A percentile compares a stretch with the other conserved stretches of the same genome.
Evolutionary conservation across 37 sponge, comb jelly and placozoan species (phyloP).

Genomic region (Beroe forskalii): DNA sequence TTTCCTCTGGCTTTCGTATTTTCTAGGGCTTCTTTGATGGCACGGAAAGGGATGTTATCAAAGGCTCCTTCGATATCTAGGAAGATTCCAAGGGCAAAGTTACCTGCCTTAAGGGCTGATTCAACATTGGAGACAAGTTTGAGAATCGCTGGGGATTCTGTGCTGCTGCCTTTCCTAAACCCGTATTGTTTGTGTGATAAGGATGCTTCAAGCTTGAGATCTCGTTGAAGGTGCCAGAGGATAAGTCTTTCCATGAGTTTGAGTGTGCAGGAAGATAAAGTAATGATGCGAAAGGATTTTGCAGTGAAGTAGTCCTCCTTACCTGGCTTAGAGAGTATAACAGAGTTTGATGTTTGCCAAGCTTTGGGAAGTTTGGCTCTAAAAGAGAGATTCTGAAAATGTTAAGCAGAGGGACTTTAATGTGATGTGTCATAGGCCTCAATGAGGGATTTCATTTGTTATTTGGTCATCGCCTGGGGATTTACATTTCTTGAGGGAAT

Average conservation of each 20-base stretch:
- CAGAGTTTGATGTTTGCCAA: conserved; percentile 24
- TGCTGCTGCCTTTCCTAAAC: conserved; percentile 9
- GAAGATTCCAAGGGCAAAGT: conserved; percentile 21
- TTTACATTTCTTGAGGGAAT: background rate
- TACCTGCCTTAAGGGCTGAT: background rate
- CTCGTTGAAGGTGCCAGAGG: background rate
- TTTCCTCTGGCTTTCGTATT: background rate
- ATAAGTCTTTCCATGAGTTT: conserved; percentile 28
- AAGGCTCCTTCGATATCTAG: conserved; percentile 23
- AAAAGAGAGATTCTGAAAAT: conserved; percentile 9
- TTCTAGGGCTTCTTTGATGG: background rate
- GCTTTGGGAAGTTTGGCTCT: background rate
- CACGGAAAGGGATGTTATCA: conserved; percentile 14
- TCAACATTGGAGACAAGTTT: conserved; percentile 20
- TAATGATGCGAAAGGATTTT: conserved; percentile 40
- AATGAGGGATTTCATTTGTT: conserved; percentile 13
- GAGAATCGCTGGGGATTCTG: background rate
- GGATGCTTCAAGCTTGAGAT: background rate
- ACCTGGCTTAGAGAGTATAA: conserved; percentile 6
- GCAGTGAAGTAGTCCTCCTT: conserved; percentile 19
- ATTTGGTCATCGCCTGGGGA: background rate
- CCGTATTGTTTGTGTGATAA: background rate
- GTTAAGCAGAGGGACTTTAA: background rate
- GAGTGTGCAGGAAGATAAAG: background rate
- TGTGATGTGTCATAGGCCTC: background rate